These are phyloP conservation scores for Pachymerium ferrugineum DNA, from an alignment of 2,888 invertebrate species.

Conservation along the genomic window DNA sequence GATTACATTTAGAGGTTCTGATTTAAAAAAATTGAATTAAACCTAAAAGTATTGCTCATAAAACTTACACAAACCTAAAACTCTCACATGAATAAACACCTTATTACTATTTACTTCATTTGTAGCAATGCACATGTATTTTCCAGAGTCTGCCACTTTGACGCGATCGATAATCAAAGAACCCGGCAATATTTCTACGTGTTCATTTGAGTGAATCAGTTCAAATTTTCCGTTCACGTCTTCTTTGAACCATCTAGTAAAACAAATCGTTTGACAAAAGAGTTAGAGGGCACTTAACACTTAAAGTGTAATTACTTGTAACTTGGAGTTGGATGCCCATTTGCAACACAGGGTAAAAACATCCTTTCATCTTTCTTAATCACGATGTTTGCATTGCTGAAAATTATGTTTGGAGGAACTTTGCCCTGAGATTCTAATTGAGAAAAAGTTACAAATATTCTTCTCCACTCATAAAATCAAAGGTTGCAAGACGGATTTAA, in stretches of 20 bases:
- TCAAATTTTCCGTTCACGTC: neutral
- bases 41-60: neutral
- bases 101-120: neutral
- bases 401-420: conserved; percentile 28
- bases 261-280: neutral
- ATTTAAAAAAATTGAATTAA: neutral
- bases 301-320: neutral
- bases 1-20: neutral
- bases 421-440: conserved; percentile 8
- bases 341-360: neutral
- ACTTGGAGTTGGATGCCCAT: neutral
- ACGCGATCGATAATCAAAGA: neutral
- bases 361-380: neutral
- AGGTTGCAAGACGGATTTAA: too few relatives aligned
- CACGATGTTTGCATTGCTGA: neutral
- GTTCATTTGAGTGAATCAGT: neutral
- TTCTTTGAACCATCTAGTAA: neutral
- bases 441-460: neutral
- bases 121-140: neutral
- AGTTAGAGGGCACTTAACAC: neutral
- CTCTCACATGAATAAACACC: neutral
- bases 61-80: neutral
- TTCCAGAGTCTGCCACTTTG: neutral
- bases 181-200: neutral
- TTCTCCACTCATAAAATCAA: neutral